Conservation (phyloP, 92 coral and sea anemone genomes). For the Galaxea fascicularis region DNA sequence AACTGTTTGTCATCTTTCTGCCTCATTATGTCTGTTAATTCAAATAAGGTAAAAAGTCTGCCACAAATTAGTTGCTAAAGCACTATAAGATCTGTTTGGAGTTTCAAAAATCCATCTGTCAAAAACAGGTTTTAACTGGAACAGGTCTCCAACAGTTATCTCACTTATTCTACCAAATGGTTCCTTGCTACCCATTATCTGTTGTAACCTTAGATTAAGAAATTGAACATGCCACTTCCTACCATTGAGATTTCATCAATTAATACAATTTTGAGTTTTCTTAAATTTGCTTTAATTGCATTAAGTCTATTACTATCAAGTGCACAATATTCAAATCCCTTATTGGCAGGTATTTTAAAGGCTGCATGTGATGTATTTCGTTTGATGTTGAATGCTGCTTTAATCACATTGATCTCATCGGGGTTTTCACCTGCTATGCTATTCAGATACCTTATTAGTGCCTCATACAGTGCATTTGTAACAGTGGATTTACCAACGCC, state of each 20-base stretch:
- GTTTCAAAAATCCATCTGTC: slow-evolving; percentile 62
- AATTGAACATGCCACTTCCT: slow-evolving; percentile 62
- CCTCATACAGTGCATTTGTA: slow-evolving; percentile 9
- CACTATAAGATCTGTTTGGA: slow-evolving; percentile 29
- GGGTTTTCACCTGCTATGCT: slow-evolving; percentile 30
- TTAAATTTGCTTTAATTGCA: slow-evolving; percentile 37
- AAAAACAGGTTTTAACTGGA: slow-evolving; percentile 72
- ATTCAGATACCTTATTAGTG: slow-evolving; percentile 32
- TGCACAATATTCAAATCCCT: slow-evolving; percentile 48
- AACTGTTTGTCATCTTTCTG: slow-evolving; percentile 81
- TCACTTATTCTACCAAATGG: slow-evolving; percentile 61
- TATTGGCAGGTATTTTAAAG: slow-evolving; percentile 63
- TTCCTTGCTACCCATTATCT: slow-evolving; percentile 58
- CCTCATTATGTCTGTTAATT: slow-evolving; percentile 69
- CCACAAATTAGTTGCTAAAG: slow-evolving; percentile 62
- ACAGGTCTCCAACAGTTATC: slow-evolving; percentile 70
- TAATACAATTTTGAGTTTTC: slow-evolving; percentile 48
- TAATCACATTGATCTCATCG: slow-evolving; percentile 45
- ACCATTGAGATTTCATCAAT: slow-evolving; percentile 64
- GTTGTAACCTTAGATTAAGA: no score
- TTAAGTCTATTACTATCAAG: slow-evolving; percentile 50
- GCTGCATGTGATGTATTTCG: slow-evolving; percentile 61
- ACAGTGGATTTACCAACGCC: slow-evolving; percentile 10
- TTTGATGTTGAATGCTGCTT: slow-evolving; percentile 32
- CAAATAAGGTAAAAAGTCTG: slow-evolving; percentile 43